Conservation (phyloP, 2,888 invertebrate genomes). For the Epinotia brunnichana region DNA sequence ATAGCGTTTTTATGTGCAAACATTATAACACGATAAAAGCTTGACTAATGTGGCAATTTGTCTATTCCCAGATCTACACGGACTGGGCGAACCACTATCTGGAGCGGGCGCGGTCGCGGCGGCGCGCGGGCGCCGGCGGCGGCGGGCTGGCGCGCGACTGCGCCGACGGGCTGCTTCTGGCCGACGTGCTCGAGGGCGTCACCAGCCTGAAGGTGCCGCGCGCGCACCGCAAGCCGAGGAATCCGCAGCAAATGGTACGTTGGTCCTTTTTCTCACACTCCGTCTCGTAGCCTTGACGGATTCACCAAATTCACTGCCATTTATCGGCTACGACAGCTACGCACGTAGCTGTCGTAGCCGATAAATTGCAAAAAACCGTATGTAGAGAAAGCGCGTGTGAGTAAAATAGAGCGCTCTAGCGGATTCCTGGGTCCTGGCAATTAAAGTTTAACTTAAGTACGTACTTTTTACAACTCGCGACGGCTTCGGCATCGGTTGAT, state of each 20-base stretch:
- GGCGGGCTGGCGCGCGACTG: constrained; percentile 94
- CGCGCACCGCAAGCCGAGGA: constrained; percentile 92
- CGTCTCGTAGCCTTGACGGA: neutral
- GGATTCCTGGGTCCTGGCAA: too few species aligned
- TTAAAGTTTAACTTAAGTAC: too few species aligned
- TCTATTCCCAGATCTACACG: constrained; percentile 93
- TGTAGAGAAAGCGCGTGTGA: too few species aligned
- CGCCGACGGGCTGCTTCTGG: constrained; percentile 95
- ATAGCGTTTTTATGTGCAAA: too few species aligned
- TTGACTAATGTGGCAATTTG: neutral
- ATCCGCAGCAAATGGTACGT: constrained; percentile 96
- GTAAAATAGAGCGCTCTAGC: too few species aligned
- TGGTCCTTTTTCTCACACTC: neutral
- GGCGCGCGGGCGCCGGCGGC: constrained; percentile 87
- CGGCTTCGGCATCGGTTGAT: too few species aligned
- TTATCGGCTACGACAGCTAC: too few species aligned
- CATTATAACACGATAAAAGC: too few species aligned
- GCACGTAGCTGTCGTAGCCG: too few species aligned
- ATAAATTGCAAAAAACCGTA: too few species aligned
- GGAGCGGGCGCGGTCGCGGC: constrained; percentile 94
- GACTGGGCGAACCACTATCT: constrained; percentile 99
- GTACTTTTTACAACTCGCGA: too few species aligned
- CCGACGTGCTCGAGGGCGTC: constrained; percentile 97
- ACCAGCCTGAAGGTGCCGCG: constrained; percentile 89
- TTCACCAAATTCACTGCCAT: too few species aligned